Evolutionary conservation across 2,888 invertebrate genomes (phyloP).

Genomic region (Platycheirus albimanus): DNA sequence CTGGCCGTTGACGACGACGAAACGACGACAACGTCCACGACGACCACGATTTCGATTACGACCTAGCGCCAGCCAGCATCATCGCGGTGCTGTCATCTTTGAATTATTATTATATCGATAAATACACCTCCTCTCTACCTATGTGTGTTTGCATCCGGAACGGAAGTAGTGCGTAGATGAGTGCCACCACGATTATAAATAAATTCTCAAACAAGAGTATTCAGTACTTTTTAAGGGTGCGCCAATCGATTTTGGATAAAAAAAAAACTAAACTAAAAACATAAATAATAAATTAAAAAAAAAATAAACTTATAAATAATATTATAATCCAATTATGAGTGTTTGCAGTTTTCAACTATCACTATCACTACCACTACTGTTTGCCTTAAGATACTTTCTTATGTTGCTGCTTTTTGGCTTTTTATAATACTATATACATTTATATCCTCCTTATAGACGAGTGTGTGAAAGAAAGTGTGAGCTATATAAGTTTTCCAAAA

Average conservation of each 20-base stretch:
- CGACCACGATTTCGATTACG: too few relatives aligned
- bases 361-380: slow-evolving; percentile 60
- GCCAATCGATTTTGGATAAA: slow-evolving; percentile 71
- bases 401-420: slow-evolving; percentile 71
- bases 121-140: too few relatives aligned
- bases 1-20: slow-evolving; percentile 15
- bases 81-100: slow-evolving; percentile 43
- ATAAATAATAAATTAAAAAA: background rate
- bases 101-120: slow-evolving; percentile 23
- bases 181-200: slow-evolving; percentile 71
- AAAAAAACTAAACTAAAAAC: slow-evolving; percentile 31
- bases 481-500: slow-evolving; percentile 38
- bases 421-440: slow-evolving; percentile 32
- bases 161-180: slow-evolving; percentile 69
- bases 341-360: slow-evolving; percentile 69
- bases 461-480: slow-evolving; percentile 54
- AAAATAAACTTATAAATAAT: slow-evolving; percentile 37
- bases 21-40: background rate
- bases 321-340: slow-evolving; percentile 72
- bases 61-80: too few relatives aligned
- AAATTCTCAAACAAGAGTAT: slow-evolving; percentile 73
- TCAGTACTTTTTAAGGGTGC: slow-evolving; percentile 74
- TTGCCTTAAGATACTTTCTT: slow-evolving; percentile 64
- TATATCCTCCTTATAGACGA: slow-evolving; percentile 39
- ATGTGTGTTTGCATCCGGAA: slow-evolving; percentile 13